Evolutionary conservation across 2,888 invertebrate genomes (phyloP).

Genomic region (Chorisops tibialis): DNA sequence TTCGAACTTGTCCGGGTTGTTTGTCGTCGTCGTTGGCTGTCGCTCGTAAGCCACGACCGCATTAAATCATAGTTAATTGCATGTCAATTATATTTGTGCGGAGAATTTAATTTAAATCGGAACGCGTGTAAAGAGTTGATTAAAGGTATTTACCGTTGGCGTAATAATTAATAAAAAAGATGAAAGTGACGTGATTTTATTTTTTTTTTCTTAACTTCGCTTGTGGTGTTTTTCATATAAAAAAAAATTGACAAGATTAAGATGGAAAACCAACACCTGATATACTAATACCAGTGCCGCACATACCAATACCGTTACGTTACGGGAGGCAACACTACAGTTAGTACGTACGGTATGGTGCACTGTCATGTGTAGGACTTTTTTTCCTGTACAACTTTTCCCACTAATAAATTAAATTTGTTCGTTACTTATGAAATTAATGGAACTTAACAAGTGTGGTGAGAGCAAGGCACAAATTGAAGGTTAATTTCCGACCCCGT

Average conservation of each 20-base stretch:
- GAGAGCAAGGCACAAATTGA: conserved; percentile 21
- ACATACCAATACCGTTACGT: too few relatives aligned
- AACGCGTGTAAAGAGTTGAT: conserved; percentile 5
- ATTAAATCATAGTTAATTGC: conserved; percentile 24
- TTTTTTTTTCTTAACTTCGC: too few relatives aligned
- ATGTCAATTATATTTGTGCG: conserved; percentile 11
- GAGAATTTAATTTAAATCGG: neutral
- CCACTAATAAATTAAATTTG: conserved; percentile 34
- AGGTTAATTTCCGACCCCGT: conserved; percentile 16
- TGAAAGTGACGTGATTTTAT: too few relatives aligned
- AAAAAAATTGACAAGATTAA: too few relatives aligned
- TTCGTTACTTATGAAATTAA: conserved; percentile 34
- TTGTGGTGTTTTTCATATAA: too few relatives aligned
- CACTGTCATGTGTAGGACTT: conserved; percentile 9
- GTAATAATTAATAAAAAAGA: neutral
- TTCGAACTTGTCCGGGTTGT: neutral
- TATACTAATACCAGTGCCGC: too few relatives aligned
- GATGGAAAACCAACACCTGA: too few relatives aligned
- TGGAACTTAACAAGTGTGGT: conserved; percentile 34
- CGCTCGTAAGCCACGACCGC: neutral
- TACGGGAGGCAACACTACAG: too few relatives aligned
- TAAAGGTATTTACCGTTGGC: conserved; percentile 10
- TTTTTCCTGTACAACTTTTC: neutral
- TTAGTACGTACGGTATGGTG: neutral
- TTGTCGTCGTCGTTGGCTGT: neutral